Evolutionary conservation across 2,113 vertebrate genomes (phyloP).

Genomic region (Pangasianodon gigas): DNA sequence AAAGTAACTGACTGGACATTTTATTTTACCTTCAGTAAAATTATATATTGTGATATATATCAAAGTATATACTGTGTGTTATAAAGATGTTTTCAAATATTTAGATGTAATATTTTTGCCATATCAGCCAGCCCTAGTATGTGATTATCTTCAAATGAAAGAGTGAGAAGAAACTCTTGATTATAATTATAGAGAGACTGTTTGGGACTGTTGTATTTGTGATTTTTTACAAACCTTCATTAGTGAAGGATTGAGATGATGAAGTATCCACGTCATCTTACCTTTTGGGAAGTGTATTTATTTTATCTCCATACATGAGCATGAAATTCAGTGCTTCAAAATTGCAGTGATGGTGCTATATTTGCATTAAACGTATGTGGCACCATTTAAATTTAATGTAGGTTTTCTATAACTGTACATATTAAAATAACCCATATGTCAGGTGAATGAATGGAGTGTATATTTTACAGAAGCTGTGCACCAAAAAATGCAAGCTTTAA

Average conservation of each 20-base stretch:
- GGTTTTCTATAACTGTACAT: background rate
- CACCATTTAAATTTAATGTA: background rate
- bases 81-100: background rate
- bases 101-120: background rate
- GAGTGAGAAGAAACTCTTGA: background rate
- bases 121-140: background rate
- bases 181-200: background rate
- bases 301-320: background rate
- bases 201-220: background rate
- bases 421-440: background rate
- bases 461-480: background rate
- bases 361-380: background rate
- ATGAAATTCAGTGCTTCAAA: background rate
- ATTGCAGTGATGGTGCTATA: background rate
- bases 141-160: background rate
- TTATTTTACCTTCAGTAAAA: background rate
- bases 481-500: background rate
- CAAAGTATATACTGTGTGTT: too few relatives aligned
- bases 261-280: background rate
- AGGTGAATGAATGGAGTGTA: background rate
- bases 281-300: background rate
- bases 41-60: background rate
- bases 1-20: background rate
- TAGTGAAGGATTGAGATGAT: background rate
- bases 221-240: background rate